Evolutionary conservation across 2,113 vertebrate genomes (phyloP).

Genomic region (Melanostigma gelatinosum): DNA sequence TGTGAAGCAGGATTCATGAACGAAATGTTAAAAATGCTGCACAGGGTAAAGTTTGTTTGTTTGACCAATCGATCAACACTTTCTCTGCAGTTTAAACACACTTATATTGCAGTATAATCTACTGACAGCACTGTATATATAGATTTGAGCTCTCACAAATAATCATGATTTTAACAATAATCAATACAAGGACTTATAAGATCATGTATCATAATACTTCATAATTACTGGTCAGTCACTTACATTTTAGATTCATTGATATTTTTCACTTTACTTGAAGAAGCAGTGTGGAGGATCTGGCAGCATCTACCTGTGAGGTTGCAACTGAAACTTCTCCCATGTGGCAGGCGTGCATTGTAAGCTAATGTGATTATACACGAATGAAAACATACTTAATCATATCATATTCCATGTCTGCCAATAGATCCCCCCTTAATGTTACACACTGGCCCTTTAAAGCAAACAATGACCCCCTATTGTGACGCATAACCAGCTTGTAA

Average conservation of each 20-base stretch:
- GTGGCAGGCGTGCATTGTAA: too few relatives aligned
- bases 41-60: neutral
- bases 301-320: neutral
- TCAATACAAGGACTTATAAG: neutral
- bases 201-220: neutral
- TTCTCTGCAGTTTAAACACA: neutral
- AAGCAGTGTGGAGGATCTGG: neutral
- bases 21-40: neutral
- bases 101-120: neutral
- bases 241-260: neutral
- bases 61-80: neutral
- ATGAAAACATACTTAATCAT: neutral
- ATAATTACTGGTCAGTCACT: neutral
- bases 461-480: neutral
- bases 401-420: neutral
- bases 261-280: neutral
- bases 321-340: too few relatives aligned
- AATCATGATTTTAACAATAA: neutral
- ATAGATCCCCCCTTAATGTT: neutral
- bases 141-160: neutral
- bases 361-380: neutral
- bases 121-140: neutral
- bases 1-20: conserved; percentile 12
- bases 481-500: neutral
- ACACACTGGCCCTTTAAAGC: neutral